Conservation (phyloP, 2,113 vertebrate species). For the Notiomystis cincta region DNA sequence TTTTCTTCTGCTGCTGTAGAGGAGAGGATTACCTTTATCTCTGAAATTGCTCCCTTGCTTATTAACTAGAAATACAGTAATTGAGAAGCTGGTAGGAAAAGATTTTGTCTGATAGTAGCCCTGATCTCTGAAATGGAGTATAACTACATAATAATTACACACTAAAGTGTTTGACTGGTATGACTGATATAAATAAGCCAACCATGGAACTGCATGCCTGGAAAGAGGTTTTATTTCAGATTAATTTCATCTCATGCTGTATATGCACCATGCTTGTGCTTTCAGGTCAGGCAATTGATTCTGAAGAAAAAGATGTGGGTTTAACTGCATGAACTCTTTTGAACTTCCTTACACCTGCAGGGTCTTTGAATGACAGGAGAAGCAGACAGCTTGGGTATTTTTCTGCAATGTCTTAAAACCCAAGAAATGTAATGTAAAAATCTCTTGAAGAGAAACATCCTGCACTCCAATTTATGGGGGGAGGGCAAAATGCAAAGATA, state of each 20-base stretch:
- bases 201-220: neutral
- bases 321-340: slow-evolving; percentile 38
- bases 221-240: slow-evolving; percentile 9
- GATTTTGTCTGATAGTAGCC: slow-evolving; percentile 45
- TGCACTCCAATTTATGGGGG: neutral
- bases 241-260: neutral
- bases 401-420: neutral
- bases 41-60: slow-evolving; percentile 63
- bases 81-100: slow-evolving; percentile 57
- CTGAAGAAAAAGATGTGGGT: slow-evolving; percentile 9
- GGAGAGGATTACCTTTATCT: slow-evolving; percentile 55
- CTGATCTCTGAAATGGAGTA: slow-evolving; percentile 24
- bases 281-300: neutral
- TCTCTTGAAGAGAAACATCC: neutral
- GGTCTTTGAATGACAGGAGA: slow-evolving; percentile 19
- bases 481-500: neutral
- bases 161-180: neutral
- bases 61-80: slow-evolving; percentile 62
- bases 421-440: neutral
- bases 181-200: neutral
- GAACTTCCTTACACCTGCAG: slow-evolving; percentile 36
- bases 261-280: neutral
- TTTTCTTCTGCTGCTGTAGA: slow-evolving; percentile 54
- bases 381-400: neutral
- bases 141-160: slow-evolving; percentile 49